Conservation (phyloP, 2,888 invertebrate species). For the Ormyrus thymus region DNA sequence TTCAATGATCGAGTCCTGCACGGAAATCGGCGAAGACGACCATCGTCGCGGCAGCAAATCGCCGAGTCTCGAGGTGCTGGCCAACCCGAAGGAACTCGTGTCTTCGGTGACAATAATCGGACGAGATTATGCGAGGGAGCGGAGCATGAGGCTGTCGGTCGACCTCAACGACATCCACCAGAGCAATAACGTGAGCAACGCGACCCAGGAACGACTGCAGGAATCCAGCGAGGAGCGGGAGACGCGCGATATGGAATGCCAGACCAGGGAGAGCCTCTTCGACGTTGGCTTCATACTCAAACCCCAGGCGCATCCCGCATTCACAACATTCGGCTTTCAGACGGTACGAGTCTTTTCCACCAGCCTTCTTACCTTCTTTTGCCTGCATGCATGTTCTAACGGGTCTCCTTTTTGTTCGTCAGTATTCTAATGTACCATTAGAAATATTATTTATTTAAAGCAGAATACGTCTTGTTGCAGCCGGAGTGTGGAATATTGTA, state of each 20-base stretch:
- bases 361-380: no score
- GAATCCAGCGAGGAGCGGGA: conserved; percentile 76
- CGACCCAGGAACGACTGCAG: conserved; percentile 71
- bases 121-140: conserved; percentile 61
- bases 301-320: conserved; percentile 69
- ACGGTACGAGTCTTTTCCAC: conserved; percentile 22
- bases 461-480: no score
- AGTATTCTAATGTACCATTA: no score
- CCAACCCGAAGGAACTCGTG: conserved; percentile 44
- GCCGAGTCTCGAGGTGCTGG: conserved; percentile 42
- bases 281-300: conserved; percentile 55
- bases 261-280: conserved; percentile 88
- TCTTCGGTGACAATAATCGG: conserved; percentile 12
- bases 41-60: conserved; percentile 55
- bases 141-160: conserved; percentile 63
- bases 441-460: no score
- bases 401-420: no score
- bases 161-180: conserved; percentile 72
- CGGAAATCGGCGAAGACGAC: conserved; percentile 58
- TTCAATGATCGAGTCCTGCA: conserved; percentile 59
- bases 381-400: no score
- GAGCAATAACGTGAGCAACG: conserved; percentile 73
- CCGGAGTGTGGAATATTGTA: no score
- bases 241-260: conserved; percentile 86
- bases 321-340: conserved; percentile 77